Evolutionary conservation across 2,888 invertebrate genomes (phyloP).

Genomic region (Lampropteryx suffumata): DNA sequence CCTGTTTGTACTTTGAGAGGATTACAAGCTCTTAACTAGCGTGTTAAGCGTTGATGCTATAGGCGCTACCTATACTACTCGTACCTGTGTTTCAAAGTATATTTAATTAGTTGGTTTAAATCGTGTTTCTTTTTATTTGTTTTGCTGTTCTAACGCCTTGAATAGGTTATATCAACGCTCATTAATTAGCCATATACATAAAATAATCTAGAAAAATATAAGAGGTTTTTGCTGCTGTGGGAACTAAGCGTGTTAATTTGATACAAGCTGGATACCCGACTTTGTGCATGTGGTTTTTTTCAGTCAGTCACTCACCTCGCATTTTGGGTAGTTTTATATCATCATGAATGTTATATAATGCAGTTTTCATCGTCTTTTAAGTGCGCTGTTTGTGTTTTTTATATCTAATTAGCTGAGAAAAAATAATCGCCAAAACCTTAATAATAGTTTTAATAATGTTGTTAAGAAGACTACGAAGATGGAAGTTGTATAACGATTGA

Average conservation of each 20-base stretch:
- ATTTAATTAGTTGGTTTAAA: slow-evolving; percentile 16
- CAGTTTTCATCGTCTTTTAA: too few species aligned
- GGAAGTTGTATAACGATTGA: too few species aligned
- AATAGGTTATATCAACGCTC: slow-evolving; percentile 13
- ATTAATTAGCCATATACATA: slow-evolving; percentile 16
- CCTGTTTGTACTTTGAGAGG: slow-evolving; percentile 32
- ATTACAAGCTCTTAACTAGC: slow-evolving; percentile 28
- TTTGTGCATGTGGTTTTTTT: background rate
- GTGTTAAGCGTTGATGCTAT: slow-evolving; percentile 16
- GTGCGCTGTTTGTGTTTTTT: too few species aligned
- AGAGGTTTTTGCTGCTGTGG: slow-evolving; percentile 3
- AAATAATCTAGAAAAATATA: slow-evolving; percentile 15
- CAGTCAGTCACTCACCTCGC: too few species aligned
- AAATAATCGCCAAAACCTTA: too few species aligned
- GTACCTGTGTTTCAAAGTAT: slow-evolving; percentile 12
- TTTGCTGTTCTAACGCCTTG: slow-evolving; percentile 17
- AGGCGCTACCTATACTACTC: slow-evolving; percentile 5
- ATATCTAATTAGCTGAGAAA: too few species aligned
- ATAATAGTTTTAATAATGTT: too few species aligned
- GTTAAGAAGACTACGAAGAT: too few species aligned
- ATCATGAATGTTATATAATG: too few species aligned
- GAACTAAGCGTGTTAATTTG: slow-evolving; percentile 4
- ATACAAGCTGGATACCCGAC: background rate
- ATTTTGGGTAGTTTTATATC: too few species aligned
- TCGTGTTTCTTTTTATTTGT: slow-evolving; percentile 6